A percentile compares a stretch with the other conserved stretches of the same genome.
Conservation (phyloP, 2,113 vertebrate genomes). For the Leuciscus idus region DNA sequence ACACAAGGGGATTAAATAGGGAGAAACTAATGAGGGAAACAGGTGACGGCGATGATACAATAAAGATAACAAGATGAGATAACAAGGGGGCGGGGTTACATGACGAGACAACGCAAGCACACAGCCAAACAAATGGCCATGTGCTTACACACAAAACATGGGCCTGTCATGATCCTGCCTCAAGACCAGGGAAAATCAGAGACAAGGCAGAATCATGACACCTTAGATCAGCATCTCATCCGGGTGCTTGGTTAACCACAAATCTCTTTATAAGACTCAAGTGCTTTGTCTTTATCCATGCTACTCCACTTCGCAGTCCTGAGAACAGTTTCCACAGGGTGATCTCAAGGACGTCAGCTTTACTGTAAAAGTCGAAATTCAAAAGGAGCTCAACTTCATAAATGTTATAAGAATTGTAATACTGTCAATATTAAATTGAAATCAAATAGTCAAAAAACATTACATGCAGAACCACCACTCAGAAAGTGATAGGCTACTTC, state of each 20-base stretch:
- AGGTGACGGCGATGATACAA: too few species aligned
- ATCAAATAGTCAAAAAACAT: background rate
- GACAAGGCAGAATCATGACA: too few species aligned
- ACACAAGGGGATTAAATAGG: too few species aligned
- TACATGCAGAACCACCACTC: background rate
- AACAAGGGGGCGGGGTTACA: too few species aligned
- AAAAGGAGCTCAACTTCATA: background rate
- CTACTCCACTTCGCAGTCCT: background rate
- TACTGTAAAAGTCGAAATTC: background rate
- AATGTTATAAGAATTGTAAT: background rate
- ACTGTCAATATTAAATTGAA: background rate
- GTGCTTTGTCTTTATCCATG: slow-evolving; percentile 26
- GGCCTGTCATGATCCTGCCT: too few species aligned
- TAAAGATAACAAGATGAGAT: too few species aligned
- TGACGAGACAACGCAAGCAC: too few species aligned
- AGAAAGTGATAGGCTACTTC: background rate
- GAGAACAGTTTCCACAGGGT: background rate
- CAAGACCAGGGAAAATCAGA: too few species aligned
- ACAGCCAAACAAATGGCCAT: too few species aligned
- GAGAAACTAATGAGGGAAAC: too few species aligned
- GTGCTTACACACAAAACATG: too few species aligned
- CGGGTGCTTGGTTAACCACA: slow-evolving; percentile 24
- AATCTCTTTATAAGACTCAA: slow-evolving; percentile 32
- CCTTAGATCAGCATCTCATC: slow-evolving; percentile 1
- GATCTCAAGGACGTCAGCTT: background rate